Evolutionary conservation across 2,797 vertebrate species (phyloP).

Genomic region (Iguana delicatissima): DNA sequence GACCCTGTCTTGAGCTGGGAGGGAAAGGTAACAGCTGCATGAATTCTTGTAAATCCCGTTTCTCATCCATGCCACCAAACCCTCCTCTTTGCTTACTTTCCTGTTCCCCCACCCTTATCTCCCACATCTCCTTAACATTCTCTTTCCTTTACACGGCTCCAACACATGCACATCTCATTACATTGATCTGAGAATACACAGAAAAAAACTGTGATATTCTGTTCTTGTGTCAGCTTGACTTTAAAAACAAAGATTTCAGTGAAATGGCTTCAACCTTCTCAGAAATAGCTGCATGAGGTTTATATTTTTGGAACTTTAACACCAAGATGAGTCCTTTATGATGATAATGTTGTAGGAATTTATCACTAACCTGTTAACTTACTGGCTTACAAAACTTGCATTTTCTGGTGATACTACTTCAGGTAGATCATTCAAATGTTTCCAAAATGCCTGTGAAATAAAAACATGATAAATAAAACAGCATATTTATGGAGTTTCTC

Average conservation of each 20-base stretch:
- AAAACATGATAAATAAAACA: not conserved
- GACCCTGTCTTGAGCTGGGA: no score
- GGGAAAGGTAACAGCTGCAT: no score
- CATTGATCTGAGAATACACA: no score
- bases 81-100: no score
- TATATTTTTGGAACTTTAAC: not conserved
- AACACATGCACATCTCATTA: no score
- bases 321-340: no score
- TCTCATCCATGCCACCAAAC: no score
- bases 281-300: not conserved
- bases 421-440: not conserved
- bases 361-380: not conserved
- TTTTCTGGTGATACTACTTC: not conserved
- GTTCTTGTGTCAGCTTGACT: not conserved
- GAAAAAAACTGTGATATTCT: no score
- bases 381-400: not conserved
- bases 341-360: not conserved
- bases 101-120: no score
- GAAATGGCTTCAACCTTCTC: not conserved
- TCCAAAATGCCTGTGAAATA: not conserved
- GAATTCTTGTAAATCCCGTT: no score
- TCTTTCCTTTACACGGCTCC: no score
- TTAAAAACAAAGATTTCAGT: not conserved
- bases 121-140: no score
- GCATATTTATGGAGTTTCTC: not conserved